These are phyloP conservation scores for Leptoclinus maculatus DNA, from an alignment of 2,797 vertebrate genomes.

Conservation along the genomic window DNA sequence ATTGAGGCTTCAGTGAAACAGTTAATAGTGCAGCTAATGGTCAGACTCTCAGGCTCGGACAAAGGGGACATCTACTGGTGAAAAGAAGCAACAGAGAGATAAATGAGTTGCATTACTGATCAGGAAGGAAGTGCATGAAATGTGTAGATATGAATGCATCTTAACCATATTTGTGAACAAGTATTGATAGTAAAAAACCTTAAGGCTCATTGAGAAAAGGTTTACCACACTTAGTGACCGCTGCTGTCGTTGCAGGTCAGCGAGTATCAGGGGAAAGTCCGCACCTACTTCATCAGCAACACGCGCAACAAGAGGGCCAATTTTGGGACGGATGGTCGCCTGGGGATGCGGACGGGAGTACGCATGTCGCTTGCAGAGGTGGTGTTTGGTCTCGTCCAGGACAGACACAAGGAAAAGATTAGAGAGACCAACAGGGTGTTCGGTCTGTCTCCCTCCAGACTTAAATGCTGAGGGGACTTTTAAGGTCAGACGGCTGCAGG, in stretches of 20 bases:
- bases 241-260: constrained; percentile 71
- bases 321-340: background rate
- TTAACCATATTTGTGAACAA: background rate
- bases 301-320: constrained; percentile 65
- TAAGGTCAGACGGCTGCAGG: background rate
- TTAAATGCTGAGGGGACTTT: constrained; percentile 50
- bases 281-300: constrained; percentile 85
- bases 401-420: constrained; percentile 80
- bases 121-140: background rate
- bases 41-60: background rate
- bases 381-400: constrained; percentile 81
- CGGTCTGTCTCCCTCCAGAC: constrained; percentile 25
- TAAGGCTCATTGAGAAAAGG: background rate
- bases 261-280: constrained; percentile 81
- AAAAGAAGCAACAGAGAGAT: background rate
- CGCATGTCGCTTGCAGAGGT: constrained; percentile 79
- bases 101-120: background rate
- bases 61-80: constrained; percentile 51
- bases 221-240: background rate
- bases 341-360: constrained; percentile 44
- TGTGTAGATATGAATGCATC: background rate
- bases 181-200: background rate
- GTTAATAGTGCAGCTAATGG: background rate
- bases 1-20: background rate
- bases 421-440: constrained; percentile 76